Base-by-base conservation (phyloP, 1,140 invertebrate species). In the Heliconius hermathena region DNA sequence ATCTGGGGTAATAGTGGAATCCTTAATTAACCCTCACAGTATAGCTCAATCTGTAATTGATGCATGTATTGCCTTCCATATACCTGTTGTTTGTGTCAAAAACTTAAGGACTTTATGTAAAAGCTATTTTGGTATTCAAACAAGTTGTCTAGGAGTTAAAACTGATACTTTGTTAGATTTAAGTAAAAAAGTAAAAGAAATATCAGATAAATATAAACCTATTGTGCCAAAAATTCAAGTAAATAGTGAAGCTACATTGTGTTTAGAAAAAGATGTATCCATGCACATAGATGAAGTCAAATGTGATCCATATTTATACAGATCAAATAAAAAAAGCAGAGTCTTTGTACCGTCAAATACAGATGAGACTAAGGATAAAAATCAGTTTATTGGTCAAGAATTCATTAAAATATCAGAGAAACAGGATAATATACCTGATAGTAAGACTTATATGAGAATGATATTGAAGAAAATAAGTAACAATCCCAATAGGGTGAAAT, bases 361-460 rank as follows among this genome's bases (percentile, higher is more conserved):
- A 75, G 78, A 73, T 71, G 57, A n/a, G 60, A 22, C 41, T 29
- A 80, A 83, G 79, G 66, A 36, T 33, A 84, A 38, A 1, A 84
- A 79, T 71, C 16, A 88, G 75, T 92, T 93, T 79, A 77, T 41
- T 49, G 90, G 89, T 26, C 89, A 92, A 84, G 83, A 92, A n/a
- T 91, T 88, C 49, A 91, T 93, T 73, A 80, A 91, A 82, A 81
- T 94, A 70, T 81, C 84, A 71, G 76, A 85, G 72, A 73, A 76
- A 29, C 57, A 18, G 29, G 60, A 73, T 80, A 74, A 78, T 76
- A 16, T 46, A 13, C 18, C 60, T 2, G 73, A 84, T 4, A 87
- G 75, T 9, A 91, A 88, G 52, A 49, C 76, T n/a, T 92, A 86
- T 57, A 91, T 87, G 87, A 90, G 86, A 82, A 92, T 93, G 91